Evolutionary conservation across 2,113 vertebrate species (phyloP).

Genomic region (Cyprinus carpio): DNA sequence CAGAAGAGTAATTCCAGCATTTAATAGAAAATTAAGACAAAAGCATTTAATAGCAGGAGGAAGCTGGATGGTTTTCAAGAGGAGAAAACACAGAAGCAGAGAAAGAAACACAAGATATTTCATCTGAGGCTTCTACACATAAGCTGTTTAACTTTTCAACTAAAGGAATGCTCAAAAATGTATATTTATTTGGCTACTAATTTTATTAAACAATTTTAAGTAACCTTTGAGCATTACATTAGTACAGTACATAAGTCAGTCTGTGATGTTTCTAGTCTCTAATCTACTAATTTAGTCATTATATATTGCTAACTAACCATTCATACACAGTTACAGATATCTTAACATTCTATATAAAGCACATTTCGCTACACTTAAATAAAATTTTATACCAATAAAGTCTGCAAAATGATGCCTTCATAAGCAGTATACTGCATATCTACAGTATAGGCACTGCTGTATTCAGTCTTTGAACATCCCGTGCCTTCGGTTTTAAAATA

Average conservation of each 20-base stretch:
- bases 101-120: conserved; percentile 11
- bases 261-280: not conserved
- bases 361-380: not conserved
- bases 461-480: not conserved
- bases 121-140: not conserved
- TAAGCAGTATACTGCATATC: too few relatives aligned
- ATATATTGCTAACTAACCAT: not conserved
- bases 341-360: not conserved
- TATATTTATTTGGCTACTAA: not conserved
- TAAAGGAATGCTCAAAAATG: not conserved
- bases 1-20: conserved; percentile 1
- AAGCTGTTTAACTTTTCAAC: not conserved
- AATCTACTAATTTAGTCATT: not conserved
- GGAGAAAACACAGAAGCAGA: conserved; percentile 54
- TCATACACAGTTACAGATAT: not conserved
- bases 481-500: not conserved
- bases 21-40: conserved; percentile 15
- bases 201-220: not conserved
- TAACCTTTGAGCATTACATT: not conserved
- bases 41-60: not conserved
- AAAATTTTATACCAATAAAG: not conserved
- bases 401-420: too few relatives aligned
- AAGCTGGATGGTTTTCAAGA: conserved; percentile 20
- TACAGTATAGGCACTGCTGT: too few relatives aligned
- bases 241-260: not conserved